Evolutionary conservation across 2,113 vertebrate genomes (phyloP), one percentile per base, ranked within the genome.

Genomic region (Catagonus wagneri): DNA sequence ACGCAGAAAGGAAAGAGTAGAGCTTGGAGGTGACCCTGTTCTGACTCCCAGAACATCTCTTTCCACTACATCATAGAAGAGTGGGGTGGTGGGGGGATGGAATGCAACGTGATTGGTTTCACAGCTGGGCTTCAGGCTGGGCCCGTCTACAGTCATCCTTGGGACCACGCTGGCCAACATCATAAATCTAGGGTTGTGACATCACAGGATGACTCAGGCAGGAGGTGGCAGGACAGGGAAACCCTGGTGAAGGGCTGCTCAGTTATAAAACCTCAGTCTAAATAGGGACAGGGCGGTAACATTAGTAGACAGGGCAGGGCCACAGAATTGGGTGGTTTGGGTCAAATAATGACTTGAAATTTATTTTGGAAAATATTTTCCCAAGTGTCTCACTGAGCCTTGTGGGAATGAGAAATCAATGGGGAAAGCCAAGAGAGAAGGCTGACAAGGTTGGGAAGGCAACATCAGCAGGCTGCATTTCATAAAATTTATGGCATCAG

Each of bases 321-420:
- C 75, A 54, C 61, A 93, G 95, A 89, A 72, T 50, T 1, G 91
- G 61, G 94, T 78, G 93, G 97, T 92, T 91, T 90, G 85, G 86
- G 79, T 92, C 79, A 88, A 97, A 97, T 95, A 92, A 97, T 92
- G 79, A 90, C 74, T 95, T 80, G 92, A 95, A 83, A 87, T 93
- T 90, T 96, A 92, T 97, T 97, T 97, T 97, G 97, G 97, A 98
- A 97, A 97, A 94, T 97, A 94, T 97, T 97, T 97, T 97, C 95
- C 96, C 95, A 80, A 95, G 96, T 87, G 85, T 93, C 89, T 98
- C 93, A 94, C 39, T 80, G 89, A 89, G 39, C 52, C 66, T 68
- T 93, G 94, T 90, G 96, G 96, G 95, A 93, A 96, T 79, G 94
- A 94, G 91, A 79, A 68, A 44, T 89, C 17, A 52, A 34, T 50